Evolutionary conservation across 2,113 vertebrate species (phyloP).

Genomic region (Phocoena sinus): DNA sequence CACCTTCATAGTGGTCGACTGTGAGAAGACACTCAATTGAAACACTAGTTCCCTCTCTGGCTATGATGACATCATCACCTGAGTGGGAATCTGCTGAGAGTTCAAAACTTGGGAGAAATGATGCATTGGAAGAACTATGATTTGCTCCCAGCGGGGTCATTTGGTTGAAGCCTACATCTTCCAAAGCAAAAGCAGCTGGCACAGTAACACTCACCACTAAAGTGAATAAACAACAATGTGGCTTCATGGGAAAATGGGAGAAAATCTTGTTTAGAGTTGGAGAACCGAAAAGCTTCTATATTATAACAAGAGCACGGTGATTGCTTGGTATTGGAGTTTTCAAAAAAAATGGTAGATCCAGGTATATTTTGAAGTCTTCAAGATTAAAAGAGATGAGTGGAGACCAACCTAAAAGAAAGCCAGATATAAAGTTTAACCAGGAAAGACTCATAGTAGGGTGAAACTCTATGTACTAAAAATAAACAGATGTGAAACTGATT

Average conservation of each 20-base stretch:
- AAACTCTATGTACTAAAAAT: not conserved
- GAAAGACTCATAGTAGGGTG: not conserved
- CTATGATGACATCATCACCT: conserved; percentile 82
- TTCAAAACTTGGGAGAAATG: conserved; percentile 62
- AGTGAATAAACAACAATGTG: conserved; percentile 75
- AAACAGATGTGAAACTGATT: not conserved
- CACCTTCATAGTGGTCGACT: conserved; percentile 66
- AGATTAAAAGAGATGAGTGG: conserved; percentile 44
- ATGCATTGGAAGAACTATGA: conserved; percentile 67
- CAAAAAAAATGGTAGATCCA: conserved; percentile 46
- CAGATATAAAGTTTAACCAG: conserved; percentile 43
- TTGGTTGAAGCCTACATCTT: conserved; percentile 75
- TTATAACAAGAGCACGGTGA: conserved; percentile 43
- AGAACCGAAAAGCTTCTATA: conserved; percentile 68
- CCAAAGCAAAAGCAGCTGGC: conserved; percentile 68
- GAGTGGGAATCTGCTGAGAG: conserved; percentile 67
- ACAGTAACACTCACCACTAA: conserved; percentile 68
- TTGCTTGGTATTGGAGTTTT: conserved; percentile 58
- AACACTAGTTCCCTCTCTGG: conserved; percentile 87
- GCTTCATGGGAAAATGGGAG: conserved; percentile 80
- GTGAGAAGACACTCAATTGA: conserved; percentile 90
- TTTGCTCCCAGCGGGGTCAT: conserved; percentile 43
- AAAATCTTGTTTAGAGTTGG: conserved; percentile 60
- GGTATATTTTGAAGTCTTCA: conserved; percentile 57
- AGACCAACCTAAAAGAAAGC: conserved; percentile 75